Base-by-base conservation (phyloP, 2,888 invertebrate species). In the Mycalesis mineus region DNA sequence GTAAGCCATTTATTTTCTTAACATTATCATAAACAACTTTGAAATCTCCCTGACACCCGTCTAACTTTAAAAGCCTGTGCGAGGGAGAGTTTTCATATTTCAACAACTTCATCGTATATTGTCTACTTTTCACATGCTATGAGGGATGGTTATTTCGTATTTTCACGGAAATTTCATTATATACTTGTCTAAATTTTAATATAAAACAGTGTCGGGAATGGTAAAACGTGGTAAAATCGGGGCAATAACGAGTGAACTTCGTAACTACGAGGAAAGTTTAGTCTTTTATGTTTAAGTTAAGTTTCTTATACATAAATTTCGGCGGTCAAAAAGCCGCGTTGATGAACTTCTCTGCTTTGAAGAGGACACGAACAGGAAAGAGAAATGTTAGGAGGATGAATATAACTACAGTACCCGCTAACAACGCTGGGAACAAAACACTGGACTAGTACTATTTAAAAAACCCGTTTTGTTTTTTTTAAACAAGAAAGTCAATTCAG, bases 101-200 rank as follows among this genome's bases (percentile, higher is more conserved):
- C 11, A 14, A 33, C 33, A 47, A 33, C 47, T 47, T 33, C 31
- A 11, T 29, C 13, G 28, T n/a, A 11, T 28, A 45, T 31, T 13
- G 14, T 33, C 14, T 15, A 33, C 47, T 33, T 33, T 47, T 33
- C 31, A 47, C 31, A 15, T 11, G 9, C 17, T 41, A 28, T n/a
- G 28, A 42, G 22, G 22, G 17, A 47, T 47, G 47, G 33, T 47
- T 47, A 29, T 45, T 45, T 45, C 45, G 13, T 29, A 45, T 29
- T 33, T n/a, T 33, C 33, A 33, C 31, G 47, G 31, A 47, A 47
- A 47, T 47, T 47, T 33, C 47, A 47, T 47, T 33, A 44, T 2
- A 4, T 28, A 36, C 44, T 44, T 33, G 31, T 31, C 15, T 33
- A 47, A 47, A 47, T 47, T 47, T 47, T 33, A 33, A 33, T 47